phyloP scores from a whole-genome alignment of 2,797 vertebrate genomes.

The Eulemur albifrons region DNA sequence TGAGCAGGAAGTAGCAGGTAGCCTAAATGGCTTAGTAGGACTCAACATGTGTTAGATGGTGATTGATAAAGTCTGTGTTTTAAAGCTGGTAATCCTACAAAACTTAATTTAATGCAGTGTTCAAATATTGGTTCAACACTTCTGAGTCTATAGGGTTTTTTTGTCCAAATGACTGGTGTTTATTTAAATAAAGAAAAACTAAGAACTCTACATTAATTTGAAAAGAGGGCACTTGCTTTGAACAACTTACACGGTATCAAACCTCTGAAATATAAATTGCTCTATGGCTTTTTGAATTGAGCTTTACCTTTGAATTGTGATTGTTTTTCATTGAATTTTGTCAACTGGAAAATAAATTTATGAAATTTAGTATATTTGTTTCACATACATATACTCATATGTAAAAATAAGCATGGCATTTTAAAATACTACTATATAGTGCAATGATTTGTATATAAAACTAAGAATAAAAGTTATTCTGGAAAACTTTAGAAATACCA shows the following conservation, averaged over 20 bases:
- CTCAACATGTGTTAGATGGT: background rate
- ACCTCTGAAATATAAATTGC: background rate
- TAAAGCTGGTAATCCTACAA: background rate
- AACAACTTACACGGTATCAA: background rate
- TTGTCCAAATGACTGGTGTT: background rate
- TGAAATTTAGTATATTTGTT: background rate
- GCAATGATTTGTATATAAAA: background rate
- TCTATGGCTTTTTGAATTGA: background rate
- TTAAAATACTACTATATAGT: background rate
- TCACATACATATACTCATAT: background rate
- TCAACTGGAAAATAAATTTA: background rate
- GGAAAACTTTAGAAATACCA: slow-evolving; percentile 5
- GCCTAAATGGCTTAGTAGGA: background rate
- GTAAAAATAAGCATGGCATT: background rate
- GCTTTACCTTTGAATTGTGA: background rate
- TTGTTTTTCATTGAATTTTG: background rate
- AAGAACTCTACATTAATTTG: background rate
- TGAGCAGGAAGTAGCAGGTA: background rate
- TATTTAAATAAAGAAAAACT: background rate
- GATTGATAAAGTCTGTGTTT: background rate
- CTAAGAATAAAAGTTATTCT: background rate
- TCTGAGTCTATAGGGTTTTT: background rate
- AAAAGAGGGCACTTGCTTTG: background rate
- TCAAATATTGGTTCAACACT: background rate
- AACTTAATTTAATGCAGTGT: background rate